A percentile compares a stretch with the other conserved stretches of the same genome.
These are phyloP conservation scores for Uloborus diversus DNA, from an alignment of 1,140 invertebrate genomes.

Conservation along the genomic window DNA sequence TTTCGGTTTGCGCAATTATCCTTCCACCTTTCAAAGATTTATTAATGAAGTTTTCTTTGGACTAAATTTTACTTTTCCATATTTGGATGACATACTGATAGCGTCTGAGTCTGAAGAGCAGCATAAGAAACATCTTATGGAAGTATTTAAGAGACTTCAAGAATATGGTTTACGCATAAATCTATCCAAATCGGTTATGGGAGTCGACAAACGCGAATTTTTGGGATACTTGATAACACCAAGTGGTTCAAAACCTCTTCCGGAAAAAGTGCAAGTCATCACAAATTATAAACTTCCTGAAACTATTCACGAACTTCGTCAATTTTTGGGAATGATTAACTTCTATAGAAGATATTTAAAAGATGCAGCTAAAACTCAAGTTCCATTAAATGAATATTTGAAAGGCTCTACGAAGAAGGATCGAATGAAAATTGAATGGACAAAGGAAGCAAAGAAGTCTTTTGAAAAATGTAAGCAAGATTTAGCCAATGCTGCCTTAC, in stretches of 20 bases:
- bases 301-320: constrained; percentile 61
- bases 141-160: constrained; percentile 5
- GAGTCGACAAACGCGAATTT: not conserved
- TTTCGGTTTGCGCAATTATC: constrained; percentile 62
- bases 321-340: constrained; percentile 64
- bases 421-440: constrained; percentile 50
- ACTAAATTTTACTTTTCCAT: constrained; percentile 63
- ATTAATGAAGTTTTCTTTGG: constrained; percentile 53
- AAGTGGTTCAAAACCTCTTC: not conserved
- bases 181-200: constrained; percentile 16
- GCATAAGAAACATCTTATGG: constrained; percentile 63
- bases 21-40: constrained; percentile 57
- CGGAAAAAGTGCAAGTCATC: constrained; percentile 17
- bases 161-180: constrained; percentile 30
- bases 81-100: constrained; percentile 70
- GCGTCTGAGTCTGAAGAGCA: constrained; percentile 61
- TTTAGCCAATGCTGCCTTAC: constrained; percentile 53
- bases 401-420: constrained; percentile 10
- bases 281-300: constrained; percentile 61
- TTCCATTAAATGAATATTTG: constrained; percentile 28
- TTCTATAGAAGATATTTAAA: constrained; percentile 65
- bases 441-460: constrained; percentile 56
- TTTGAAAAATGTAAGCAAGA: constrained; percentile 65
- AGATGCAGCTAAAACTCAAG: constrained; percentile 57
- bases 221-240: constrained; percentile 43